Percentiles rank a stretch among this genome's conserved stretches.
Evolutionary conservation across 2,797 vertebrate species (phyloP).

Genomic region (Argyrosomus regius): DNA sequence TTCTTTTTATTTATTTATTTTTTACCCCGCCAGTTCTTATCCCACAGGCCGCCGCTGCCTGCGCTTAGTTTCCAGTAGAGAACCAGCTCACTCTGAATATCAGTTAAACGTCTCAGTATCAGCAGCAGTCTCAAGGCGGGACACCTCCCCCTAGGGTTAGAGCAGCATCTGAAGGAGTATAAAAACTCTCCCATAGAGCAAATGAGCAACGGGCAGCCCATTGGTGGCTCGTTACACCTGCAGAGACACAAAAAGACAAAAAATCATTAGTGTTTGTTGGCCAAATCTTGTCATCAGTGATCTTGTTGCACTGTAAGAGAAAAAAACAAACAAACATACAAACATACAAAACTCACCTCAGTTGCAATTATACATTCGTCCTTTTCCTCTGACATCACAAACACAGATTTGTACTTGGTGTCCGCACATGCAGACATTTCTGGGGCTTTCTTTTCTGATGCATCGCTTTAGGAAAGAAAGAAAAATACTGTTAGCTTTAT

Average conservation of each 20-base stretch:
- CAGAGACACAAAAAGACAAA: constrained; percentile 17
- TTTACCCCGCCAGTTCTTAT: constrained; percentile 78
- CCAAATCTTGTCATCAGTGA: background rate
- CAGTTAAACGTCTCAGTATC: constrained; percentile 92
- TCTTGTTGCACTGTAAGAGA: too few species aligned
- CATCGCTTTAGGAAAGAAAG: constrained; percentile 84
- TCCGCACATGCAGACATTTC: constrained; percentile 92
- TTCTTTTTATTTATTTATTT: constrained; percentile 18
- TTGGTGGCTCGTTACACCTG: constrained; percentile 91
- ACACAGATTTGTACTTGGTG: constrained; percentile 99
- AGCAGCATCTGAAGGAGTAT: constrained; percentile 97
- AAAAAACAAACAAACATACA: accelerated
- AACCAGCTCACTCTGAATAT: constrained; percentile 98
- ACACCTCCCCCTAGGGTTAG: constrained; percentile 90
- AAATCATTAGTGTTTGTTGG: constrained; percentile 31
- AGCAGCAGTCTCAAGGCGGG: constrained; percentile 94
- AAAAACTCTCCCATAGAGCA: constrained; percentile 91
- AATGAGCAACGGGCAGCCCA: constrained; percentile 89
- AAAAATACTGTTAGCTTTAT: constrained; percentile 27
- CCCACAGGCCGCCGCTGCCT: constrained; percentile 84
- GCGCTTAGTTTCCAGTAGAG: constrained; percentile 94
- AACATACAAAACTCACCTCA: constrained; percentile 87
- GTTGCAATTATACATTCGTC: constrained; percentile 99
- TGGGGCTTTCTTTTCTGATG: constrained; percentile 90
- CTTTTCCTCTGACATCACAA: constrained; percentile 97